These are phyloP conservation scores for Typhlichthys eigenmanni DNA, from an alignment of 2,797 vertebrate species.

Conservation along the genomic window DNA sequence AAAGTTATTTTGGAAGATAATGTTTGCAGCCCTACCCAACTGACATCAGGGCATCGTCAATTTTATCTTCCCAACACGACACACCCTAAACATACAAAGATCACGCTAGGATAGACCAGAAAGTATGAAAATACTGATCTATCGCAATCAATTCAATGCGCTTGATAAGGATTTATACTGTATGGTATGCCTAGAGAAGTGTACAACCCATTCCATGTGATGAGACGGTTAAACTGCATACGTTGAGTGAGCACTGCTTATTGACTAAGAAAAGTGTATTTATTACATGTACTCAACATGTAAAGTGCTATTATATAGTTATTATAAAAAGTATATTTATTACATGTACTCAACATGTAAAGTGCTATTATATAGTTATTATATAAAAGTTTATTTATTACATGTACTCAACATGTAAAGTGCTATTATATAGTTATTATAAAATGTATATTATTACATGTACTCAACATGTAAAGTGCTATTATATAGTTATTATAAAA, in stretches of 20 bases:
- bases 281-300: constrained; percentile 1
- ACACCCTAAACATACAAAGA: constrained; percentile 6
- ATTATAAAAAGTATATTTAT: neutral
- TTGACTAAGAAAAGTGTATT: constrained; percentile 4
- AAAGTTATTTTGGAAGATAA: too few relatives aligned
- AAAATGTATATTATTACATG: neutral
- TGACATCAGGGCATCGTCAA: neutral
- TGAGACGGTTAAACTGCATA: neutral
- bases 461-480: too few relatives aligned
- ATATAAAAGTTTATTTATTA: neutral
- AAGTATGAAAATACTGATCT: too few relatives aligned
- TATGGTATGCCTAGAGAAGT: neutral
- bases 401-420: too few relatives aligned
- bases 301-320: too few relatives aligned
- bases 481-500: too few relatives aligned
- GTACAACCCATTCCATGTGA: neutral
- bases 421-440: too few relatives aligned
- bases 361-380: too few relatives aligned
- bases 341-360: neutral
- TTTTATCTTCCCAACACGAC: neutral
- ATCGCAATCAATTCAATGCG: neutral
- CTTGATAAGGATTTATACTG: neutral
- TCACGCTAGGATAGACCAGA: constrained; percentile 1
- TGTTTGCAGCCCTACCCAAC: too few relatives aligned
- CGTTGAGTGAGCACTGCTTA: neutral